Conservation (phyloP, 2,888 invertebrate genomes). For the Agonopterix subpropinquella region DNA sequence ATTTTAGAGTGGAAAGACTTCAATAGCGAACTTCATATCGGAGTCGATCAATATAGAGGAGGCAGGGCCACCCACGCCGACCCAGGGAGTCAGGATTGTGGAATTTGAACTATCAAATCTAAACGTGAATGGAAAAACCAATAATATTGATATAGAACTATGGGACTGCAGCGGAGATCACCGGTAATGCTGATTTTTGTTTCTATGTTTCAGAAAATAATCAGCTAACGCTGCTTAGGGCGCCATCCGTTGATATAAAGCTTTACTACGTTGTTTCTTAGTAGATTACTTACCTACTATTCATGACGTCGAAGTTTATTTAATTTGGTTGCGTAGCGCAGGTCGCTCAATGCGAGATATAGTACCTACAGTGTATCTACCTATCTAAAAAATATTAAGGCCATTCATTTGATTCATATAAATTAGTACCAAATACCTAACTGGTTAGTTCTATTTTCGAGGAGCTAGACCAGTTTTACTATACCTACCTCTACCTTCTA, state of each 20-base stretch:
- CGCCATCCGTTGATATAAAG: constrained; percentile 52
- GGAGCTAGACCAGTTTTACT: no score
- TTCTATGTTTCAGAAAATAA: neutral
- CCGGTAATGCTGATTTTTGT: constrained; percentile 58
- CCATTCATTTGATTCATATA: no score
- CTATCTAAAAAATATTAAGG: no score
- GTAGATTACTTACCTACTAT: no score
- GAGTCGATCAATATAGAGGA: constrained; percentile 79
- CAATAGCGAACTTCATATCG: constrained; percentile 81
- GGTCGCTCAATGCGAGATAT: no score
- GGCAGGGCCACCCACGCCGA: constrained; percentile 77
- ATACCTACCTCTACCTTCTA: no score
- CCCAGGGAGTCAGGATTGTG: constrained; percentile 83
- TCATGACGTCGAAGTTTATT: no score
- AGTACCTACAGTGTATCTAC: no score
- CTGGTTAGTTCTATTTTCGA: no score
- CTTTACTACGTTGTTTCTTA: constrained; percentile 22
- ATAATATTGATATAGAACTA: constrained; percentile 82
- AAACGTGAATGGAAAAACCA: constrained; percentile 71
- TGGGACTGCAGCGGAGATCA: constrained; percentile 89
- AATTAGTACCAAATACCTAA: no score
- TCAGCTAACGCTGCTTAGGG: constrained; percentile 1
- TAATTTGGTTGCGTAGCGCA: no score
- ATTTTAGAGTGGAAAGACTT: constrained; percentile 82
- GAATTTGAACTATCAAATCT: constrained; percentile 83